Percentiles rank a stretch among this genome's conserved stretches.
phyloP scores from a whole-genome alignment of 2,113 vertebrate species.

The Ginglymostoma cirratum region DNA sequence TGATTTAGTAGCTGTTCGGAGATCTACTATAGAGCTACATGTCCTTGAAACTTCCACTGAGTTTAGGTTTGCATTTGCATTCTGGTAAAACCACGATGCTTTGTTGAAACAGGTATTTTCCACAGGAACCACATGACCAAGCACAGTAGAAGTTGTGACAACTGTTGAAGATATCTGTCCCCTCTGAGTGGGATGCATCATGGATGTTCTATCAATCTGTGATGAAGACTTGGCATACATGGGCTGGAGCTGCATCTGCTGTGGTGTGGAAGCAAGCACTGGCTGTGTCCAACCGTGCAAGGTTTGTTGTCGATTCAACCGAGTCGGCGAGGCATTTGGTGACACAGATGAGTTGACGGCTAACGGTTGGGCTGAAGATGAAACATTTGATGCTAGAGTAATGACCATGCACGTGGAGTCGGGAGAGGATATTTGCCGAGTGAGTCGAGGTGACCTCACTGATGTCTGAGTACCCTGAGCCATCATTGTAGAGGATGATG shows the following conservation, averaged over 20 bases:
- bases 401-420: conserved; percentile 81
- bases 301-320: conserved; percentile 60
- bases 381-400: conserved; percentile 70
- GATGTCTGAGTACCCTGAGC: conserved; percentile 73
- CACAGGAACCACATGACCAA: conserved; percentile 69
- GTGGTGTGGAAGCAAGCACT: conserved; percentile 54
- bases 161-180: conserved; percentile 54
- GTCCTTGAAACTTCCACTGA: conserved; percentile 68
- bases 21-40: conserved; percentile 72
- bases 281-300: conserved; percentile 64
- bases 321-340: conserved; percentile 77
- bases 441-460: conserved; percentile 61
- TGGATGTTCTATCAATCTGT: conserved; percentile 50
- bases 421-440: conserved; percentile 79
- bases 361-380: conserved; percentile 69
- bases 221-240: conserved; percentile 57
- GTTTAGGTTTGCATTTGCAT: conserved; percentile 62
- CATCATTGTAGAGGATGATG: conserved; percentile 57
- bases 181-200: conserved; percentile 48
- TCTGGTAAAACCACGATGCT: conserved; percentile 78
- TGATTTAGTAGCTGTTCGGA: conserved; percentile 75
- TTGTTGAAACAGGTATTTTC: conserved; percentile 85
- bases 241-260: conserved; percentile 52
- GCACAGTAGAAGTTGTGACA: conserved; percentile 58
- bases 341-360: conserved; percentile 77